Conservation (phyloP, 1,140 invertebrate species). For the Euwallacea similis region DNA sequence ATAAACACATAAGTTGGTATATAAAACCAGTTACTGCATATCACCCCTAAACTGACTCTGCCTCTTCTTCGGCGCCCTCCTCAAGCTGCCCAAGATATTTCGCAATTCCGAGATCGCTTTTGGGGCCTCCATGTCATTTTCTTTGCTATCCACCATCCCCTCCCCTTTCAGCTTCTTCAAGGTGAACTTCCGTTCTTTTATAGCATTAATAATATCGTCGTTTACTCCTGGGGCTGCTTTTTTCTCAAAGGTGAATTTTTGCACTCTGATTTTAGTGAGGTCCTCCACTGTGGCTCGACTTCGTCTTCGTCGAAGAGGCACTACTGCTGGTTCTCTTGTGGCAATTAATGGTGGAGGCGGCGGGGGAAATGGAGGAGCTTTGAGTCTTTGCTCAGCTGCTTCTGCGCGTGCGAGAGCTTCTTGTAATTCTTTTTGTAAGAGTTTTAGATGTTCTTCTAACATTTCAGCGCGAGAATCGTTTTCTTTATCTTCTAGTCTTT, state of each 20-base stretch:
- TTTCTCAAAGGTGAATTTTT: slow-evolving; percentile 29
- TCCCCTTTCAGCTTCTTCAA: slow-evolving; percentile 67
- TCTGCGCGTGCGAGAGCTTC: slow-evolving; percentile 64
- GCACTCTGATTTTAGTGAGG: slow-evolving; percentile 39
- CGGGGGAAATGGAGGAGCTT: slow-evolving; percentile 50
- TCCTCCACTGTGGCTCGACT: slow-evolving; percentile 50
- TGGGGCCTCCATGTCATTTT: slow-evolving; percentile 62
- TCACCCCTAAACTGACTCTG: slow-evolving; percentile 29
- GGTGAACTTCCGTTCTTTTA: slow-evolving; percentile 74
- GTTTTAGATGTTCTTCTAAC: slow-evolving; percentile 68
- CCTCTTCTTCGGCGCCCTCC: slow-evolving; percentile 58
- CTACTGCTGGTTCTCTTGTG: slow-evolving; percentile 42
- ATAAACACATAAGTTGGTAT: too few species aligned
- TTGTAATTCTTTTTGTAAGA: slow-evolving; percentile 67
- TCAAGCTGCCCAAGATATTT: slow-evolving; percentile 70
- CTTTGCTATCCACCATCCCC: slow-evolving; percentile 61
- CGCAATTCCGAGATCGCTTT: slow-evolving; percentile 73
- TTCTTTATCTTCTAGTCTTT: slow-evolving; percentile 68
- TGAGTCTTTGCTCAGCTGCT: slow-evolving; percentile 59
- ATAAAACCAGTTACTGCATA: too few species aligned
- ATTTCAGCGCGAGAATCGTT: slow-evolving; percentile 68
- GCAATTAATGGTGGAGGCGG: slow-evolving; percentile 53
- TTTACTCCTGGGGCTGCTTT: slow-evolving; percentile 57
- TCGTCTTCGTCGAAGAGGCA: slow-evolving; percentile 44
- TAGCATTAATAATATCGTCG: slow-evolving; percentile 74